A percentile compares a stretch with the other conserved stretches of the same genome.
phyloP scores from a whole-genome alignment of 30 jellyfish, hydroid and myxozoan genomes.

The Hydractinia echinata region DNA sequence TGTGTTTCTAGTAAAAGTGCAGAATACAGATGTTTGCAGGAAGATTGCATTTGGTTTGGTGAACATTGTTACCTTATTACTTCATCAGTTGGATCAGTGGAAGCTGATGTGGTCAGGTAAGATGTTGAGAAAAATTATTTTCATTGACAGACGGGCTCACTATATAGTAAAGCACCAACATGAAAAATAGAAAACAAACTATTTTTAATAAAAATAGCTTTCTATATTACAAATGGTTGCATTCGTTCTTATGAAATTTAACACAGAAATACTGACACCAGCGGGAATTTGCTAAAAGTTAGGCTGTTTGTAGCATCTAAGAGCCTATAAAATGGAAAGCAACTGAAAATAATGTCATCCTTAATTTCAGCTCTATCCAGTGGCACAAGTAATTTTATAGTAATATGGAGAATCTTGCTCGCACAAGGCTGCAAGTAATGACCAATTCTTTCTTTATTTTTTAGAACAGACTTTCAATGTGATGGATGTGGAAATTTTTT shows the following conservation, averaged over 20 bases:
- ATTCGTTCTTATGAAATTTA: neutral
- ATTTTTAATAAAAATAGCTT: too few species aligned
- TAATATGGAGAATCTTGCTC: too few species aligned
- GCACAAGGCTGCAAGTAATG: too few species aligned
- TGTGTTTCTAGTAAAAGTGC: neutral
- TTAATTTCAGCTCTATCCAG: too few species aligned
- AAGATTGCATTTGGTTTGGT: neutral
- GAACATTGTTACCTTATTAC: neutral
- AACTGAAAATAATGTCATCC: neutral
- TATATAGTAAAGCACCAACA: too few species aligned
- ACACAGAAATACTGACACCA: neutral
- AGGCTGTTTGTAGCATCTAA: too few species aligned
- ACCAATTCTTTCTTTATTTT: too few species aligned
- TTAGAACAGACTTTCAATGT: constrained; percentile 10
- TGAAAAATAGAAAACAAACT: too few species aligned
- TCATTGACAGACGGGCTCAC: too few species aligned
- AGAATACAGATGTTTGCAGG: neutral
- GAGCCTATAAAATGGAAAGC: neutral
- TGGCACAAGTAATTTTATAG: too few species aligned
- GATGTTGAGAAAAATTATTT: neutral
- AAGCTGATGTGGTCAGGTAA: constrained; percentile 2
- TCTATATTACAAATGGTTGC: neutral
- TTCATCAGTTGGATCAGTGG: neutral
- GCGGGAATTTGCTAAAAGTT: neutral
- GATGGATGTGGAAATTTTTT: constrained; percentile 7